phyloP scores from a whole-genome alignment of 2,113 vertebrate species.

The Ctenodactylus gundi region DNA sequence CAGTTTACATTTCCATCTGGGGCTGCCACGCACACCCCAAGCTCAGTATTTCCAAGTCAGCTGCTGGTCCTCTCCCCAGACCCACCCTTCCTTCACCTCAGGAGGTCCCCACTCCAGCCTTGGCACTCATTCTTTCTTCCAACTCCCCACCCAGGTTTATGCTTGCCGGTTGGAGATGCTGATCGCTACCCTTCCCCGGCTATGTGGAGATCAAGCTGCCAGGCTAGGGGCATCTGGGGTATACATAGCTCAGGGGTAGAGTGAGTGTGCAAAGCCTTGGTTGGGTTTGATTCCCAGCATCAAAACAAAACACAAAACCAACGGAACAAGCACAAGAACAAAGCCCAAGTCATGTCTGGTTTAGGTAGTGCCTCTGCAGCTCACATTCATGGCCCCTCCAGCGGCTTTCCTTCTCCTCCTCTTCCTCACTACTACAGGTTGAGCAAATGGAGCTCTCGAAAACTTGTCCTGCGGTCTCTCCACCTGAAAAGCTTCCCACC shows the following conservation, averaged over 20 bases:
- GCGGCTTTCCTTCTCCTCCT: accelerated
- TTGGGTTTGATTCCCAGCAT: background rate
- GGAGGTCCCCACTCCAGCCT: too few relatives aligned
- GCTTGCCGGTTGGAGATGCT: accelerated
- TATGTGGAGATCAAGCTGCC: accelerated
- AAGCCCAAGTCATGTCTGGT: too few relatives aligned
- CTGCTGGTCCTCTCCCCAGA: accelerated
- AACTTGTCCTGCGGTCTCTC: background rate
- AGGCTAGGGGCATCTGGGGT: background rate
- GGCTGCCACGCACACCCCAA: background rate
- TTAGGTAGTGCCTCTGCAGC: background rate
- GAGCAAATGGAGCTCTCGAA: background rate
- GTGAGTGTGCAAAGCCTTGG: too few relatives aligned
- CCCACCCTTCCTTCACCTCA: too few relatives aligned
- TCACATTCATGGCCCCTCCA: background rate
- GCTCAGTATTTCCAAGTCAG: background rate
- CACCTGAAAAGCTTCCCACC: too few relatives aligned
- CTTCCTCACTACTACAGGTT: background rate
- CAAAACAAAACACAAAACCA: background rate
- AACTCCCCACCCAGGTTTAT: too few relatives aligned
- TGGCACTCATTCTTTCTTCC: background rate
- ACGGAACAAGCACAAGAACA: too few relatives aligned
- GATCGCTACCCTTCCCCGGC: accelerated
- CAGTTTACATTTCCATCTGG: background rate
- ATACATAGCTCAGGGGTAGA: background rate